phyloP scores from a whole-genome alignment of 1,140 invertebrate genomes.

The Sarcophaga bullata region DNA sequence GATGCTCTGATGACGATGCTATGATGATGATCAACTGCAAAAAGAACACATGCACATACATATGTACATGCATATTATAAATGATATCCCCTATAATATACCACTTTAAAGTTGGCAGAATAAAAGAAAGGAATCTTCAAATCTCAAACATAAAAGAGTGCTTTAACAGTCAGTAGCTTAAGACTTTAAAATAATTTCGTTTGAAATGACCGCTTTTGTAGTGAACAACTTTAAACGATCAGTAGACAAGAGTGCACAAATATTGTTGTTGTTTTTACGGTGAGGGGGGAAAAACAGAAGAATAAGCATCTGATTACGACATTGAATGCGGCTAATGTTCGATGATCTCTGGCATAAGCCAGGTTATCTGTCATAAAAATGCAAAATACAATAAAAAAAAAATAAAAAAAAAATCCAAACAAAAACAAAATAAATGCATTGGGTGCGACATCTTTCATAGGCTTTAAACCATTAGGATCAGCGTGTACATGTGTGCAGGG shows the following conservation, averaged over 20 bases:
- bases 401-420: too few relatives aligned
- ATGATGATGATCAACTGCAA: not conserved
- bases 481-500: not conserved
- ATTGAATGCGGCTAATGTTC: slow-evolving; percentile 31
- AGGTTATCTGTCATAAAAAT: slow-evolving; percentile 34
- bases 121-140: not conserved
- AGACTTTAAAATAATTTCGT: not conserved
- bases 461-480: not conserved
- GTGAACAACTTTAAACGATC: not conserved
- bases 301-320: not conserved
- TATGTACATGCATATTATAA: not conserved
- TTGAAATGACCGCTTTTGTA: slow-evolving; percentile 14
- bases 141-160: not conserved
- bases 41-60: not conserved
- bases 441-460: slow-evolving; percentile 37
- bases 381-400: not conserved
- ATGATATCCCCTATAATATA: not conserved
- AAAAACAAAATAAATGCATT: not conserved
- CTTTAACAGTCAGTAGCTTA: not conserved
- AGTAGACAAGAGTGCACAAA: too few relatives aligned
- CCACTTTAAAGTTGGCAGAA: not conserved
- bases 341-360: slow-evolving; percentile 40
- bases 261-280: too few relatives aligned
- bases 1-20: too few relatives aligned
- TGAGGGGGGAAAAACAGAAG: not conserved